A percentile compares a stretch with the other conserved stretches of the same genome.
These are phyloP conservation scores for Bellardia bayeri DNA, from an alignment of 2,888 invertebrate genomes.

Conservation along the genomic window DNA sequence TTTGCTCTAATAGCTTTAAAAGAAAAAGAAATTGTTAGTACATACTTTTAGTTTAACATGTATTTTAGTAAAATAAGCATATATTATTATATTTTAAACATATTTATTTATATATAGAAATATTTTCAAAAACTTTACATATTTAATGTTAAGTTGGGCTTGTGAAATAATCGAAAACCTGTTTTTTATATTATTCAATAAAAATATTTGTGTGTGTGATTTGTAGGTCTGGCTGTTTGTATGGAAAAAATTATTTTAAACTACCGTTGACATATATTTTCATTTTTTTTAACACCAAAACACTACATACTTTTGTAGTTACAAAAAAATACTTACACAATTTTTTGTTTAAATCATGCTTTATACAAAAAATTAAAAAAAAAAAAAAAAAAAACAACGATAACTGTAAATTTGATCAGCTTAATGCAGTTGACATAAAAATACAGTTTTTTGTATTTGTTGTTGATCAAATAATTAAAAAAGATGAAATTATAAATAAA, in stretches of 20 bases:
- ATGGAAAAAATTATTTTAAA: conserved; percentile 38
- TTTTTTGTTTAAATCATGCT: background rate
- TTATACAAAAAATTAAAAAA: background rate
- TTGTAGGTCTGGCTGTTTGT: background rate
- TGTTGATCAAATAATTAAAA: conserved; percentile 1
- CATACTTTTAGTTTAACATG: too few species aligned
- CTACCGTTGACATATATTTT: conserved; percentile 65
- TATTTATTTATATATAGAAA: too few species aligned
- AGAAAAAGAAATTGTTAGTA: background rate
- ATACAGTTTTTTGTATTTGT: background rate
- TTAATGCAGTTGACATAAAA: conserved; percentile 16
- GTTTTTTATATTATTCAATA: conserved; percentile 37
- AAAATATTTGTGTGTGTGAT: conserved; percentile 32
- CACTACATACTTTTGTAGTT: conserved; percentile 11
- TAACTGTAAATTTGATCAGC: conserved; percentile 54
- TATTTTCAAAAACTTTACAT: conserved; percentile 21
- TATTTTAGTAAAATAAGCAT: too few species aligned
- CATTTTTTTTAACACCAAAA: conserved; percentile 24
- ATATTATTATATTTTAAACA: too few species aligned
- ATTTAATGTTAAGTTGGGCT: conserved; percentile 10
- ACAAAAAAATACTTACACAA: background rate
- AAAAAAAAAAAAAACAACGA: conserved; percentile 44
- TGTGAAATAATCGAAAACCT: conserved; percentile 58
- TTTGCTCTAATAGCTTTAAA: conserved; percentile 21
- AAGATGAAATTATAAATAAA: conserved; percentile 3